Percentiles rank a stretch among this genome's conserved stretches.
Conservation (phyloP, 2,888 invertebrate genomes). For the Phorcus lineatus region DNA sequence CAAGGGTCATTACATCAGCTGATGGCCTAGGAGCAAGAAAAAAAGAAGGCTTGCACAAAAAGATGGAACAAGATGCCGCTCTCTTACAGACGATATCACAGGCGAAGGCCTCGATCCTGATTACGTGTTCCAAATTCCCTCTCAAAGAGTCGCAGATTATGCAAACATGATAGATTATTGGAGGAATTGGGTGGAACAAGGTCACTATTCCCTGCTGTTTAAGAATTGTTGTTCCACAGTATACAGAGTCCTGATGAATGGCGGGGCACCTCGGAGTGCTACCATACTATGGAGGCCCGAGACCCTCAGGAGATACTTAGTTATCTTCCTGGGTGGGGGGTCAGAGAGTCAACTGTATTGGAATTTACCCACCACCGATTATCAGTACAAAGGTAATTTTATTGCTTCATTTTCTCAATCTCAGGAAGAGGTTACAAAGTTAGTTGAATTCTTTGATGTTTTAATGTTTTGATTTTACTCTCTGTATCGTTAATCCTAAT, state of each 20-base stretch:
- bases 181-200: neutral
- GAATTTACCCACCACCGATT: too few species aligned
- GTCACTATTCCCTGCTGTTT: neutral
- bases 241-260: neutral
- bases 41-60: neutral
- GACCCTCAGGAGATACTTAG: neutral
- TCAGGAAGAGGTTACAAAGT: too few species aligned
- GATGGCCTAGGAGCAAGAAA: neutral
- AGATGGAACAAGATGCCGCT: too few species aligned
- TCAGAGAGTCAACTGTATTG: neutral
- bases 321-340: neutral
- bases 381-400: too few species aligned
- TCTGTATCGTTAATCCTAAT: too few species aligned
- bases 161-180: neutral
- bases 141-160: neutral
- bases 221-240: neutral
- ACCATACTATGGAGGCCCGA: neutral
- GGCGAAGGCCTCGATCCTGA: neutral
- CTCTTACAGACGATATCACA: neutral
- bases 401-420: too few species aligned
- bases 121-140: neutral
- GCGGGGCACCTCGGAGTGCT: neutral
- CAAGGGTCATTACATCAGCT: neutral
- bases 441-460: too few species aligned
- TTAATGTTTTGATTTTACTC: too few species aligned